Conservation (phyloP, 2,113 vertebrate genomes). For the Budorcas taxicolor region DNA sequence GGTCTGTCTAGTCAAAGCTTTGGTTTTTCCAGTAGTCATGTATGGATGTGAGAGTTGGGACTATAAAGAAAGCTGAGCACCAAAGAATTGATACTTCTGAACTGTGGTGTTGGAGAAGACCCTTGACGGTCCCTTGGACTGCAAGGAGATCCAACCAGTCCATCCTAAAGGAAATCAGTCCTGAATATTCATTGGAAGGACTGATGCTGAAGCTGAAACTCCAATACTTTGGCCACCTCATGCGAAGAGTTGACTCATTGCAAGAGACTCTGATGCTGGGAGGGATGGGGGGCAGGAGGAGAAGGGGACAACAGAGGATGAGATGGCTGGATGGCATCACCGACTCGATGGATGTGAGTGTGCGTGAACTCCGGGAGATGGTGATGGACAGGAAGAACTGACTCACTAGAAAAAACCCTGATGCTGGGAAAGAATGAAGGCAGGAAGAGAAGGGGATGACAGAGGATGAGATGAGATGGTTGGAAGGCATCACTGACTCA, state of each 20-base stretch:
- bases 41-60: neutral
- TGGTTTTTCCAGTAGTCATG: neutral
- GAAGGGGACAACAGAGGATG: neutral
- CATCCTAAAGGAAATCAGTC: neutral
- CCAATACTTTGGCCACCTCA: neutral
- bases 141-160: neutral
- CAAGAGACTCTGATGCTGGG: neutral
- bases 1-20: neutral
- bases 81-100: neutral
- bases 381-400: neutral
- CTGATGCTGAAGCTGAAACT: neutral
- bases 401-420: neutral
- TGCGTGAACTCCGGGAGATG: neutral
- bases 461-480: neutral
- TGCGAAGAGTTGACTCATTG: neutral
- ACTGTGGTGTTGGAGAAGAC: neutral
- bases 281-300: neutral
- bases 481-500: neutral
- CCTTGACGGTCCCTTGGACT: neutral
- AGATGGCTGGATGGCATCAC: neutral
- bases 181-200: neutral
- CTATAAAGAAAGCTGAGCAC: neutral
- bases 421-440: neutral
- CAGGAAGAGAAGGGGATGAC: neutral
- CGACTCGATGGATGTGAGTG: neutral